Percentiles rank a stretch among this genome's conserved stretches.
Conservation (phyloP, 2,888 invertebrate genomes). For the Dusona sp. region DNA sequence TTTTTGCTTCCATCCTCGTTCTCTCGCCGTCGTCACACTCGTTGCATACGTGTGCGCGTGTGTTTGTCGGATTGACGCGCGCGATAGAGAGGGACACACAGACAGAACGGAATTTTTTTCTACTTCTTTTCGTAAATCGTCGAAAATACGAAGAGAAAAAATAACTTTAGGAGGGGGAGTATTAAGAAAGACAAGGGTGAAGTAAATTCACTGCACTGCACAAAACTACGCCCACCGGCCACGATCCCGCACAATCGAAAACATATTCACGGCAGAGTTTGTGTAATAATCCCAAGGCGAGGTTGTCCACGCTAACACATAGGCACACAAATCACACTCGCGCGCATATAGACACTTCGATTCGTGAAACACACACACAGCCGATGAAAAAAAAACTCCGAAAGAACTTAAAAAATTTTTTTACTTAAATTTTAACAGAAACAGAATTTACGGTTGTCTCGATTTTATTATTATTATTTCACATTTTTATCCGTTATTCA, state of each 20-base stretch:
- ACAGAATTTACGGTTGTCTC: slow-evolving; percentile 6
- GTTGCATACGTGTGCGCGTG: slow-evolving; percentile 68
- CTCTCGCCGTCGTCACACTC: slow-evolving; percentile 56
- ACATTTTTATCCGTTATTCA: slow-evolving; percentile 22
- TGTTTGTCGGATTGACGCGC: slow-evolving; percentile 69
- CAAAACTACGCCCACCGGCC: slow-evolving; percentile 73
- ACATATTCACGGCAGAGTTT: slow-evolving; percentile 68
- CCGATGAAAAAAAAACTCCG: slow-evolving; percentile 39
- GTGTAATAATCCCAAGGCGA: slow-evolving; percentile 54
- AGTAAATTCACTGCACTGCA: slow-evolving; percentile 67
- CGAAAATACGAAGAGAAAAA: slow-evolving; percentile 24
- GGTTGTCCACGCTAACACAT: slow-evolving; percentile 48
- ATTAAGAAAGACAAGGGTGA: slow-evolving; percentile 19
- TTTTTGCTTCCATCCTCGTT: slow-evolving; percentile 45
- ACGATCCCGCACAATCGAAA: slow-evolving; percentile 73
- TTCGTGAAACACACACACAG: slow-evolving; percentile 16
- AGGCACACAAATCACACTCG: slow-evolving; percentile 38
- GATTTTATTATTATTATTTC: not conserved
- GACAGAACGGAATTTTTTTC: slow-evolving; percentile 37
- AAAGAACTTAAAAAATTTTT: slow-evolving; percentile 2
- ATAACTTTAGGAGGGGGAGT: slow-evolving; percentile 7
- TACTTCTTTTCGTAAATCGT: not conserved
- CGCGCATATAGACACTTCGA: slow-evolving; percentile 23
- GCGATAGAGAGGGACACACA: slow-evolving; percentile 45
- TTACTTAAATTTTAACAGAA: slow-evolving; percentile 16